Percentiles rank a stretch among this genome's conserved stretches.
Evolutionary conservation across 2,797 vertebrate species (phyloP).

Genomic region (Clarias laeviceps): DNA sequence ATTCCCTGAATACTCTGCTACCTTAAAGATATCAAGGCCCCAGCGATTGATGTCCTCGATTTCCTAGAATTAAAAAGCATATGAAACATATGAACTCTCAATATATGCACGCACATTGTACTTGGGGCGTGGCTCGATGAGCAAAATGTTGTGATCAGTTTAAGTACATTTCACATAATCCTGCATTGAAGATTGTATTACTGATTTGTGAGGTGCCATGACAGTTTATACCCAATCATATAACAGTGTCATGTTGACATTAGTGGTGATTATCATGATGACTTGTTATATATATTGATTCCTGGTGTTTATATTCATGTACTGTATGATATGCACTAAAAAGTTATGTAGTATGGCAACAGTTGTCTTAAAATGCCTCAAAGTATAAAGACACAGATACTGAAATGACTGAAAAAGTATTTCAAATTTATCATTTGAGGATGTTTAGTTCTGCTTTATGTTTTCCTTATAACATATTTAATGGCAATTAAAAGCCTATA

Average conservation of each 20-base stretch:
- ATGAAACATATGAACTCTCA: neutral
- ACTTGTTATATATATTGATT: neutral
- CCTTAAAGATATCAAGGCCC: conserved; percentile 90
- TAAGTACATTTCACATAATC: neutral
- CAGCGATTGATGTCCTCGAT: conserved; percentile 86
- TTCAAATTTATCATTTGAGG: neutral
- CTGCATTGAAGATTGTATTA: neutral
- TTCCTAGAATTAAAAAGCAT: conserved; percentile 73
- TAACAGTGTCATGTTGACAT: neutral
- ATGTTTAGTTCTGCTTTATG: neutral
- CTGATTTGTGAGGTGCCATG: neutral
- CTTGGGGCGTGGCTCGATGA: neutral
- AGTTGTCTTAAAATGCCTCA: neutral
- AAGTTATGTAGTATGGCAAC: neutral
- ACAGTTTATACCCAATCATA: neutral
- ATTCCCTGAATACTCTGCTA: conserved; percentile 86
- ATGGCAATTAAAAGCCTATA: neutral
- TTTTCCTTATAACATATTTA: neutral
- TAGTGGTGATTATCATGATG: neutral
- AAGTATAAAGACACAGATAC: neutral
- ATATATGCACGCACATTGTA: neutral
- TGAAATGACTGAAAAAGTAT: neutral
- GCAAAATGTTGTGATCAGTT: neutral
- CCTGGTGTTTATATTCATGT: neutral
- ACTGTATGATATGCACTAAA: neutral